These are phyloP conservation scores for Drosophila nigrodunni DNA, from an alignment of 1,140 invertebrate genomes.

Conservation along the genomic window DNA sequence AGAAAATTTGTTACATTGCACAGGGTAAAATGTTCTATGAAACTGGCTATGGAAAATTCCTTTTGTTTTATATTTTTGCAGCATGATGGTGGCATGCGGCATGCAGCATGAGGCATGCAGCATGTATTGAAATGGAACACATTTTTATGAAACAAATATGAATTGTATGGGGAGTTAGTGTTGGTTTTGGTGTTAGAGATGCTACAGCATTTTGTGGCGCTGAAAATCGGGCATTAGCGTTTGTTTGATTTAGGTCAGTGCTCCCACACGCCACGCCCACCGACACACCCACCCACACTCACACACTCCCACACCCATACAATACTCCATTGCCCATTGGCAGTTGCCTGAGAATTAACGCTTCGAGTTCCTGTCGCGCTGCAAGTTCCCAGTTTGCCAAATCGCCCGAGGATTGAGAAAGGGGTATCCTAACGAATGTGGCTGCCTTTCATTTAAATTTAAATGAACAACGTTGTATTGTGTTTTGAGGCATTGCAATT, in stretches of 20 bases:
- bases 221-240: conserved; percentile 68
- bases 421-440: conserved; percentile 50
- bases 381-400: conserved; percentile 16
- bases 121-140: conserved; percentile 56
- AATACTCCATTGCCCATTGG: neutral
- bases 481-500: conserved; percentile 49
- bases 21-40: conserved; percentile 22
- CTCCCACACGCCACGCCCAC: conserved; percentile 29
- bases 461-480: conserved; percentile 63
- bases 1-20: conserved; percentile 35
- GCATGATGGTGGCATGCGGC: conserved; percentile 18
- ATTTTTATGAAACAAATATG: conserved; percentile 62
- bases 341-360: conserved; percentile 16
- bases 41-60: conserved; percentile 19
- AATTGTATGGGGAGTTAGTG: conserved; percentile 31
- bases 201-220: conserved; percentile 59
- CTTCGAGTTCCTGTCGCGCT: neutral
- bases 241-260: conserved; percentile 67
- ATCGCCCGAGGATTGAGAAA: neutral
- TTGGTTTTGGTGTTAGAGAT: conserved; percentile 13
- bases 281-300: neutral
- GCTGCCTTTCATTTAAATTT: conserved; percentile 65
- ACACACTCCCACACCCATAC: neutral
- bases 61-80: conserved; percentile 44
- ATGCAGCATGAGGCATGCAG: conserved; percentile 19